phyloP scores from a whole-genome alignment of 1,140 invertebrate species.

The Coelopa frigida region DNA sequence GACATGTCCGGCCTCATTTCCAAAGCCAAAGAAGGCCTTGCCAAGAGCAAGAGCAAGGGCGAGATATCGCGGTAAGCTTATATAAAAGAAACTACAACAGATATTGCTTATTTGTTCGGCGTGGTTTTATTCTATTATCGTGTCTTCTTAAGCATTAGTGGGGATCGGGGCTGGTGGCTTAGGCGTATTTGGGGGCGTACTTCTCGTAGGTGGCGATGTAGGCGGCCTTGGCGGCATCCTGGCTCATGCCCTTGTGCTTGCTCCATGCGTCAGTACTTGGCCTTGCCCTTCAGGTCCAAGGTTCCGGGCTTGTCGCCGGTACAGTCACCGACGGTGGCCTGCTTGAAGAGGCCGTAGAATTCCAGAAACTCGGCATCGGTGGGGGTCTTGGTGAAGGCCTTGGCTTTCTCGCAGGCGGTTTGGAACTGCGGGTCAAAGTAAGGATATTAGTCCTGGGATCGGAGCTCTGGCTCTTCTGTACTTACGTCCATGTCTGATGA shows the following conservation, averaged over 20 bases:
- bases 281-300: conserved; percentile 84
- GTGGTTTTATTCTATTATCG: no score
- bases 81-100: not conserved
- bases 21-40: conserved; percentile 86
- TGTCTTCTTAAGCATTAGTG: no score
- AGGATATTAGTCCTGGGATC: not conserved
- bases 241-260: conserved; percentile 65
- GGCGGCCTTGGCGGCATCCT: conserved; percentile 73
- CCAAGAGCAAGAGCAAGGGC: conserved; percentile 71
- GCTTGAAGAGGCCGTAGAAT: conserved; percentile 83
- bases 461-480: not conserved
- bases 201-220: conserved; percentile 73
- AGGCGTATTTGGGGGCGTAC: conserved; percentile 47
- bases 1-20: conserved; percentile 85
- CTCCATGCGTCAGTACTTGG: conserved; percentile 94
- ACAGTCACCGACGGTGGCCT: conserved; percentile 74
- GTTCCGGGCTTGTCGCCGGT: conserved; percentile 6
- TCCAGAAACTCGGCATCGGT: conserved; percentile 77
- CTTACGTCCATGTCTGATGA: conserved; percentile 12
- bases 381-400: conserved; percentile 68
- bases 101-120: no score
- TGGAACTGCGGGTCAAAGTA: conserved; percentile 57
- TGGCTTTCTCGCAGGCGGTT: conserved; percentile 70
- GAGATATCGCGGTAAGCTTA: conserved; percentile 41
- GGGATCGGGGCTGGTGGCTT: conserved; percentile 7